Conservation (phyloP, 2,888 invertebrate genomes). For the Yponomeuta malinellus region DNA sequence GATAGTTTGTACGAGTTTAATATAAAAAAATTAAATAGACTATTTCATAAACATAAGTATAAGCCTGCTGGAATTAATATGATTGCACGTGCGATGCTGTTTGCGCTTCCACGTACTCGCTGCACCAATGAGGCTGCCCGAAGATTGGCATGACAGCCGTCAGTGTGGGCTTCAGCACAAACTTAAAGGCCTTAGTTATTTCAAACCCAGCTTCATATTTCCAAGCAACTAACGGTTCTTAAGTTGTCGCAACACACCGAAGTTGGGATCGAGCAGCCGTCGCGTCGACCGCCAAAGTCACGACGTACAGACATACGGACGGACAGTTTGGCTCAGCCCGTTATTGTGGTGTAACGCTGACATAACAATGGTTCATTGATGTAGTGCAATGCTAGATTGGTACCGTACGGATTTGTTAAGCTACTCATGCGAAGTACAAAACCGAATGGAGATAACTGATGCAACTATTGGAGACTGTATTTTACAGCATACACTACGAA, state of each 20-base stretch:
- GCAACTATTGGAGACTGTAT: no score
- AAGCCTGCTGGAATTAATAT: no score
- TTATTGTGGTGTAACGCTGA: background rate
- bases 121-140: no score
- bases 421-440: background rate
- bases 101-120: no score
- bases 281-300: background rate
- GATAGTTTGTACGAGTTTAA: no score
- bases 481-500: no score
- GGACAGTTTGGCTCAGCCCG: background rate
- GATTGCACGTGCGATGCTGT: no score
- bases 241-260: background rate
- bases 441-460: no score
- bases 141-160: no score
- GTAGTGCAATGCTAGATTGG: background rate
- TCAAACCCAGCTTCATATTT: background rate
- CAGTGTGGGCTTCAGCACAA: background rate
- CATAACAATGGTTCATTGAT: background rate
- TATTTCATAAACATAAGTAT: no score
- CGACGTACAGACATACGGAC: constrained; percentile 2
- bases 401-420: background rate
- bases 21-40: no score
- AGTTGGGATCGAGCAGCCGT: background rate
- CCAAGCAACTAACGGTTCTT: background rate
- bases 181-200: background rate